phyloP scores from a whole-genome alignment of 2,888 invertebrate genomes.

The Busseola fusca region DNA sequence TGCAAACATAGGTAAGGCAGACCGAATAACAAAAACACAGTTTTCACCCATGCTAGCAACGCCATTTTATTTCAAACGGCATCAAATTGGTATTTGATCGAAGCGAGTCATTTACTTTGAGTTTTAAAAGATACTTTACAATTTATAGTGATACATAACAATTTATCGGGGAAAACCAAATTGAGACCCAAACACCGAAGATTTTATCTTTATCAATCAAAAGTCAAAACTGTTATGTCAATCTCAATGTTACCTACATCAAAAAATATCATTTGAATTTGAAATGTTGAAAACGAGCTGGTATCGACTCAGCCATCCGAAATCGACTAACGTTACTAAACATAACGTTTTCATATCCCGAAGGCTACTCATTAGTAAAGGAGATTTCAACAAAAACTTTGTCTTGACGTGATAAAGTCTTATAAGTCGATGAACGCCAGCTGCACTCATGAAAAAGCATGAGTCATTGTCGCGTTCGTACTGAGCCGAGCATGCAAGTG shows the following conservation, averaged over 20 bases:
- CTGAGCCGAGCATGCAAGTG: no score
- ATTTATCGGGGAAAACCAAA: constrained; percentile 20
- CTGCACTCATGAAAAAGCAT: no score
- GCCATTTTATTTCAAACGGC: constrained; percentile 64
- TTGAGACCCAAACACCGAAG: constrained; percentile 20
- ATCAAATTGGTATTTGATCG: constrained; percentile 28
- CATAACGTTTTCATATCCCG: no score
- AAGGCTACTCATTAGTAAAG: no score
- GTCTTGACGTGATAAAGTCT: no score
- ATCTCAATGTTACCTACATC: constrained; percentile 47
- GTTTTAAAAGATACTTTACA: constrained; percentile 28
- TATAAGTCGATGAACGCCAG: no score
- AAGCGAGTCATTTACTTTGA: constrained; percentile 35
- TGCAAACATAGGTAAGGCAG: constrained; percentile 67
- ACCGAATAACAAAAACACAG: constrained; percentile 66
- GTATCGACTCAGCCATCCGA: not conserved
- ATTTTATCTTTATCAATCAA: constrained; percentile 27
- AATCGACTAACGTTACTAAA: not conserved
- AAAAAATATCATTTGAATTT: constrained; percentile 32
- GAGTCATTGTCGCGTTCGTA: no score
- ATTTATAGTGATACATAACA: constrained; percentile 36
- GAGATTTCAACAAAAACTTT: no score
- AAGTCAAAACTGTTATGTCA: constrained; percentile 44
- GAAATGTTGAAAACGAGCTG: no score
- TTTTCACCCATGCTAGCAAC: constrained; percentile 61